These are phyloP conservation scores for Cynoglossus semilaevis DNA, from an alignment of 2,113 vertebrate species.

Conservation along the genomic window DNA sequence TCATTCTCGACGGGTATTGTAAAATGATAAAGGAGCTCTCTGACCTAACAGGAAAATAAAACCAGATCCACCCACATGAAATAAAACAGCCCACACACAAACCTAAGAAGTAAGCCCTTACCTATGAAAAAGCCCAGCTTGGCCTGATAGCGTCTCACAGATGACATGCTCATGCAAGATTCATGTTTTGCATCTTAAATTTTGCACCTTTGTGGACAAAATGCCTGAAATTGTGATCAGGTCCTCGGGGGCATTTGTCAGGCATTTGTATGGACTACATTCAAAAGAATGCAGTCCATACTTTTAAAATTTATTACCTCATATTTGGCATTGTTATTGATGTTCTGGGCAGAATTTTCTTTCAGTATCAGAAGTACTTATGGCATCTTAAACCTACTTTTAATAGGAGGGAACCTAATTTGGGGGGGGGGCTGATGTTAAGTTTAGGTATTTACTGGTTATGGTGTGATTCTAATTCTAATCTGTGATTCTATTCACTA, in stretches of 20 bases:
- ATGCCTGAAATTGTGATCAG: constrained; percentile 63
- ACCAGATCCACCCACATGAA: constrained; percentile 69
- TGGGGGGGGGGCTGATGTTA: no score
- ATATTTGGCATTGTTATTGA: no score
- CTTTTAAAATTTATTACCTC: no score
- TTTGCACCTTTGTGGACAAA: constrained; percentile 69
- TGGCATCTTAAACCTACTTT: no score
- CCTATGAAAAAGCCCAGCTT: constrained; percentile 36
- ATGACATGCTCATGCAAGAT: constrained; percentile 72
- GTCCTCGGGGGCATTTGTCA: constrained; percentile 37
- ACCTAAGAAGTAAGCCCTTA: constrained; percentile 58
- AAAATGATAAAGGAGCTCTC: constrained; percentile 63
- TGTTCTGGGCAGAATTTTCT: no score
- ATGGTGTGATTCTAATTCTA: no score
- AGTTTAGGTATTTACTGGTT: no score
- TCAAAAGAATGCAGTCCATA: constrained; percentile 3
- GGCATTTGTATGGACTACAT: no score
- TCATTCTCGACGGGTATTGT: constrained; percentile 55
- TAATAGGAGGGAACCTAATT: no score
- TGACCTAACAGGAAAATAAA: constrained; percentile 63
- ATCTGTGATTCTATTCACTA: no score
- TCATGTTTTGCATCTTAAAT: constrained; percentile 67
- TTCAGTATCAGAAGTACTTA: no score
- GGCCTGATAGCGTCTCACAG: constrained; percentile 44
- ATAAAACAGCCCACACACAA: constrained; percentile 67